Conservation (phyloP, 2,113 vertebrate genomes). For the Microtus pennsylvanicus region DNA sequence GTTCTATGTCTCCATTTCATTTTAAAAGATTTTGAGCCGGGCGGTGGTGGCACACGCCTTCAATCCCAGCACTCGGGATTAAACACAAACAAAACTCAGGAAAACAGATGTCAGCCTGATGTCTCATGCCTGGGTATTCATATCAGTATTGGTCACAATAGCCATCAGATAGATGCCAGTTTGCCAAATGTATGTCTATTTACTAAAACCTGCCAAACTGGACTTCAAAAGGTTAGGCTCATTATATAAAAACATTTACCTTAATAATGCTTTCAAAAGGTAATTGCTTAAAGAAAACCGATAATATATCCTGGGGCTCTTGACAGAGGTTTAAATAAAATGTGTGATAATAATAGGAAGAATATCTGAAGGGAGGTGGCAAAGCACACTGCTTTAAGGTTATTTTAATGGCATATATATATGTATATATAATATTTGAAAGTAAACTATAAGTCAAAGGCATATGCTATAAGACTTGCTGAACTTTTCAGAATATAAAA, state of each 20-base stretch:
- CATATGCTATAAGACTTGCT: neutral
- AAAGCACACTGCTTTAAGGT: neutral
- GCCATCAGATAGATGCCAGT: too few relatives aligned
- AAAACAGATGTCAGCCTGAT: neutral
- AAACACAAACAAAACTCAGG: neutral
- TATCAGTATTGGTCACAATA: neutral
- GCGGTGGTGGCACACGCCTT: too few relatives aligned
- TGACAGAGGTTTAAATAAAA: neutral
- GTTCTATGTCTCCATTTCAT: too few relatives aligned
- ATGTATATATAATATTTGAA: neutral
- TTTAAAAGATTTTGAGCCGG: too few relatives aligned
- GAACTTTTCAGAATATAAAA: neutral
- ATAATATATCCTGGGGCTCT: neutral
- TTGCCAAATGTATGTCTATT: neutral
- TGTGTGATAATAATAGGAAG: neutral
- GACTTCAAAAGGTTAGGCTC: neutral
- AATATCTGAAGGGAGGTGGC: neutral
- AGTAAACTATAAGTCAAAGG: neutral
- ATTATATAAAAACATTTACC: neutral
- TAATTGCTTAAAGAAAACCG: slow-evolving; percentile 15
- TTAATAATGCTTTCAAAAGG: neutral
- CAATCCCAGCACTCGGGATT: too few relatives aligned
- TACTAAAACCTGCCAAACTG: slow-evolving; percentile 9
- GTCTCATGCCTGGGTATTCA: neutral
- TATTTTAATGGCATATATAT: neutral